Base-by-base conservation (phyloP, 2,888 invertebrate genomes). In the Lissocephala sabroskyi region DNA sequence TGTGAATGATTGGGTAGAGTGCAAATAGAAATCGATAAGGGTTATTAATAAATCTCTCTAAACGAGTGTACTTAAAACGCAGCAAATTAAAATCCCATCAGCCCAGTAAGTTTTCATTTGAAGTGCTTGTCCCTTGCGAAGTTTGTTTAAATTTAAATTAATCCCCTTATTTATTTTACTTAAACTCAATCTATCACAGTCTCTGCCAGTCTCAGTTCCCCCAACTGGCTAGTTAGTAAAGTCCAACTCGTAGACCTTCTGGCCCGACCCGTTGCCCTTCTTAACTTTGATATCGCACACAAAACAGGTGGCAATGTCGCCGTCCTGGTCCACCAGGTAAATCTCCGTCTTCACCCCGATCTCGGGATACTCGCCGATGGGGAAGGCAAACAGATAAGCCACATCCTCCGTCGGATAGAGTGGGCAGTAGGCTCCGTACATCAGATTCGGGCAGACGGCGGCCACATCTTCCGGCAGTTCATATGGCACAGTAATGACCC, bases 391-490 rank as follows among this genome's bases (percentile, higher is more conserved):
- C 4, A 66, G 45, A 52, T 85, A 85, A 2, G 79, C 79, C 0
- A 75, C 81, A 62, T 81, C 79, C 49, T 85, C 84, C 0, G 74
- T 80, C 4, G 65, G 58, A 30, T 82, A 81, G 0, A 85, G 58
- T 0, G 85, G 85, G 49, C 85, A 85, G 14, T 63, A 65, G 44
- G 81, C 83, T 7, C 65, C 81, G 39, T 73, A 62, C 57, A 74
- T 50, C 0, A 83, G 70, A 51, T 81, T 78, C 0, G 74, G 46
- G 26, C 85, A 85, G 2, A 81, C 83, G 32, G 80, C 64, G 5
- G 77, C 62, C 2, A 81, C 59, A 4, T 82, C 79, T 0, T 55
- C 55, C 0, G 84, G 82, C 44, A 85, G 61, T 10, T 79, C 79
- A 51, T 84, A 85, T 1, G 80, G 75, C 3, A 84, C 73, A 2